A percentile compares a stretch with the other conserved stretches of the same genome.
phyloP scores from a whole-genome alignment of 1,140 invertebrate species.

The honey bee (Apis mellifera) region Amel_HAv3.1 CM009932.2:5768001-5768500 shows the following conservation, averaged over 20 bases:
- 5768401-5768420: not conserved
- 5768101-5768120: not conserved
- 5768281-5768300: not conserved
- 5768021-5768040: constrained; percentile 1
- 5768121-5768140: not conserved
- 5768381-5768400: not conserved
- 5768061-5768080: not conserved
- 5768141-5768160: constrained; percentile 12
- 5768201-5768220: not conserved
- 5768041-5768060: constrained; percentile 20
- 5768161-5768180: constrained; percentile 25
- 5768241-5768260: not conserved
- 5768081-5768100: not conserved
- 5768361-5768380: not conserved
- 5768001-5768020: constrained; percentile 19
- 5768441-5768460: constrained; percentile 29
- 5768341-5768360: not conserved
- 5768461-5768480: constrained; percentile 62
- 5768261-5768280: not conserved
- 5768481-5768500: constrained; percentile 69
- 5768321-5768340: not conserved
- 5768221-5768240: constrained; percentile 6
- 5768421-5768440: not conserved
- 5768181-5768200: not conserved
- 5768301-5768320: not conserved